Percentiles rank a stretch among this genome's conserved stretches.
Evolutionary conservation across 2,113 vertebrate species (phyloP).

Genomic region (Rhea pennata): DNA sequence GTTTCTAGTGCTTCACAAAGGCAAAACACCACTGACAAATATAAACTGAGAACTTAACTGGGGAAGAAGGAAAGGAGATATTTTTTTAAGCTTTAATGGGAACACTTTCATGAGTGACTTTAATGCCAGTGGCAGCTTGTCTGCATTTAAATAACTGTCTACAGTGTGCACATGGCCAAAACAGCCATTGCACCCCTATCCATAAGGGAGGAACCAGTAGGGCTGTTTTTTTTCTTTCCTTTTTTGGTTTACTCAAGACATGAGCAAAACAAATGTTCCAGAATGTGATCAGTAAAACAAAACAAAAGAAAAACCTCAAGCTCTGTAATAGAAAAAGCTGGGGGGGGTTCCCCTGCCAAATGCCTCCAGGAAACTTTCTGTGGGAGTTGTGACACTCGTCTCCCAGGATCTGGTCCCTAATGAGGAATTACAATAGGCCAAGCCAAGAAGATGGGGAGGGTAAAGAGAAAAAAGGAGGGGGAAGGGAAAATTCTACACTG

Average conservation of each 20-base stretch:
- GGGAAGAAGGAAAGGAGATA: neutral
- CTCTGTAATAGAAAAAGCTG: neutral
- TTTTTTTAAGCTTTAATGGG: neutral
- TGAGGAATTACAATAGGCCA: neutral
- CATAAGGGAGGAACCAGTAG: neutral
- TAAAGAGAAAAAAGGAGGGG: too few species aligned
- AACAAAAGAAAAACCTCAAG: neutral
- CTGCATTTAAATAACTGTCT: neutral
- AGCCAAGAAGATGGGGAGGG: neutral
- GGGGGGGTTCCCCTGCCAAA: neutral
- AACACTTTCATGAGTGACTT: neutral
- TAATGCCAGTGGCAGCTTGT: neutral
- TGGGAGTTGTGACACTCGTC: neutral
- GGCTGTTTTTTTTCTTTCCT: neutral
- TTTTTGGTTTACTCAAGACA: neutral
- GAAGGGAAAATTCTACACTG: neutral
- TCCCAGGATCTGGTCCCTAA: neutral
- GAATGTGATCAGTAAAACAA: neutral
- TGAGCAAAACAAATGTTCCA: neutral
- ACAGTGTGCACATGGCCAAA: neutral
- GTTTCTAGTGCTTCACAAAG: neutral
- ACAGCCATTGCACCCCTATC: neutral
- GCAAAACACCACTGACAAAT: neutral
- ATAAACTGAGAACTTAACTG: neutral
- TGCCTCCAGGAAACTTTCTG: conserved; percentile 1